Base-by-base conservation (phyloP, 2,113 vertebrate genomes). In the Anguilla rostrata region DNA sequence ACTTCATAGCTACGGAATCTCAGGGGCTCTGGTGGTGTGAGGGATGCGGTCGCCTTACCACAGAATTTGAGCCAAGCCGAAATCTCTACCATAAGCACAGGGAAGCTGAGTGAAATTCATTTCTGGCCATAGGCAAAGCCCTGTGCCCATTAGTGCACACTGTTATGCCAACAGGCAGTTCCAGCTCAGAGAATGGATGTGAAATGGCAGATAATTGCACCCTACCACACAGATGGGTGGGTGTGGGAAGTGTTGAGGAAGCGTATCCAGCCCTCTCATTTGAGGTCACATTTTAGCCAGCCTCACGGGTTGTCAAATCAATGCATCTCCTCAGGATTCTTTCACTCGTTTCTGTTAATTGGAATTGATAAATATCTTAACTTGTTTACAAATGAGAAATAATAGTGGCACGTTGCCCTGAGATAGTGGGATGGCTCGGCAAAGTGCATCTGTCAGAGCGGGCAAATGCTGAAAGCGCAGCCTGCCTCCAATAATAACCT, bases 1-100 rank as follows among this genome's bases (percentile, higher is more conserved):
- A 92, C 89, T 89, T 92, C 86, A 34, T 34, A 34, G 34, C 34
- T 34, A 34, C 34, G 1, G 34, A 34, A 89, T 92, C 87, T 92
- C 87, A 84, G 78, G 82, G 53, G 88, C 87, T 83, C 90, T 87
- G 87, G 82, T 7, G 89, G 88, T 75, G 83, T 57, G 85, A 87
- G 82, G 15, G 89, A 82, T 87, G 89, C 90, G 91, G 89, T 83
- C 46, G 82, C 83, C 71, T 75, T 34, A 29, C 71, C 71, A 34
- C n/a, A 75, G 71, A 75, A 75, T 18, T 43, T 53, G 46, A 79
- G 83, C 83, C 71, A 71, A 82, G 41, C 12, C 85, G 43, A 78
- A 83, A 60, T 43, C 15, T 49, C 84, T 18, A 56, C 56, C 66
- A 53, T 43, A 49, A 40, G 18, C n/a, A 43, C 71, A 8, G 26